These are phyloP conservation scores for Sebastes nivosus DNA, from an alignment of 2,797 vertebrate genomes.

Conservation along the genomic window DNA sequence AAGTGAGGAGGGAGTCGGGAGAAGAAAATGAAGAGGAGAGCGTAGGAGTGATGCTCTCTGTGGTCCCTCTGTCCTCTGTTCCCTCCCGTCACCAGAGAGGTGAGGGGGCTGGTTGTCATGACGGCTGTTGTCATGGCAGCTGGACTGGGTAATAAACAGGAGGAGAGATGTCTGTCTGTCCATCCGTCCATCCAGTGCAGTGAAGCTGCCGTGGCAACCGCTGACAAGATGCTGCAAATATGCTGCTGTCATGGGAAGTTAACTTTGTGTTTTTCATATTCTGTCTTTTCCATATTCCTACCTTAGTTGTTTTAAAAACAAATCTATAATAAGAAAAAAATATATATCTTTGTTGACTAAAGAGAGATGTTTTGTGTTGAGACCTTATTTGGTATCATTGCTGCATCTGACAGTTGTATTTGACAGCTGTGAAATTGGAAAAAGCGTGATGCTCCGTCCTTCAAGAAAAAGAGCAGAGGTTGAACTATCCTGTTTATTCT, in stretches of 20 bases:
- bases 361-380: background rate
- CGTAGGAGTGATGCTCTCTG: constrained; percentile 49
- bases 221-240: constrained; percentile 2
- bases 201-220: constrained; percentile 24
- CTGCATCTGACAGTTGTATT: background rate
- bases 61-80: constrained; percentile 47
- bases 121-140: constrained; percentile 76
- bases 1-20: background rate
- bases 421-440: background rate
- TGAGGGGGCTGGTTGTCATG: constrained; percentile 76
- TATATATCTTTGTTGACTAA: background rate
- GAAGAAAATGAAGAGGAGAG: background rate
- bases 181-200: constrained; percentile 3
- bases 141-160: constrained; percentile 67
- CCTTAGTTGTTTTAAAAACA: background rate
- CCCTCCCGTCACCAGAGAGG: constrained; percentile 42
- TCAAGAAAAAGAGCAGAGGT: background rate
- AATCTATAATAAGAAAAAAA: background rate
- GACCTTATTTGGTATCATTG: background rate
- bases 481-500: background rate
- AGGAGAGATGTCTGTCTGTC: constrained; percentile 21
- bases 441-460: background rate
- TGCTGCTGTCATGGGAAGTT: background rate
- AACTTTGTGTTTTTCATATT: background rate
- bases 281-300: background rate